Conservation (phyloP, 2,888 invertebrate species). For the Clistopyga incitator region DNA sequence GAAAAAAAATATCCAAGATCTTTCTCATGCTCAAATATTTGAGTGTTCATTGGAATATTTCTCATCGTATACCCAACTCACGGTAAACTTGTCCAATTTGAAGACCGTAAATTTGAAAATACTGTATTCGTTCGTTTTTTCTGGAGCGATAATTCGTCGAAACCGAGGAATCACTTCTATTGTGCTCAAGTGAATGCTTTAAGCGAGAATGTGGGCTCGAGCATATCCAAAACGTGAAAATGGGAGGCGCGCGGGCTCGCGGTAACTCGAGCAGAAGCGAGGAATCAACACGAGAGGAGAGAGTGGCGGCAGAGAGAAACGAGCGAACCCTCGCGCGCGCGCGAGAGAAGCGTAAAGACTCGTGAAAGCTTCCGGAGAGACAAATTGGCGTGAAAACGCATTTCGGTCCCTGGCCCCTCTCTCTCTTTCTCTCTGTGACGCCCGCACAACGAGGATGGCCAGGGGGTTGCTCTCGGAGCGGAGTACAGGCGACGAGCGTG, state of each 20-base stretch:
- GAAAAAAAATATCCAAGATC: no score
- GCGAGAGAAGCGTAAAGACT: constrained; percentile 82
- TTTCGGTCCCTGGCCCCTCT: constrained; percentile 73
- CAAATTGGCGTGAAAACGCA: constrained; percentile 84
- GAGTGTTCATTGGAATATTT: no score
- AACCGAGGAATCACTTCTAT: constrained; percentile 13
- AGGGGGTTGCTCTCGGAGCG: constrained; percentile 56
- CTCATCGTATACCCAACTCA: no score
- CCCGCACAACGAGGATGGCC: constrained; percentile 34
- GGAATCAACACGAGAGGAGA: constrained; percentile 51
- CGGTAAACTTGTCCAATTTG: no score
- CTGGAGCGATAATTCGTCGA: constrained; percentile 23
- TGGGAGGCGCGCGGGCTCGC: not conserved
- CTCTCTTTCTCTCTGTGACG: constrained; percentile 52
- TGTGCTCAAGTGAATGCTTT: constrained; percentile 14
- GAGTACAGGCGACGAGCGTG: constrained; percentile 55
- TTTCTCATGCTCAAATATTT: no score
- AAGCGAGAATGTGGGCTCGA: constrained; percentile 1
- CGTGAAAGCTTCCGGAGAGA: constrained; percentile 83
- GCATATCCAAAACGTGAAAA: constrained; percentile 2
- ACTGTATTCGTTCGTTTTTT: not conserved
- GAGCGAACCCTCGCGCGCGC: constrained; percentile 40
- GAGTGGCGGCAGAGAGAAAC: constrained; percentile 42
- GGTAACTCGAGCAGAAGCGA: constrained; percentile 29
- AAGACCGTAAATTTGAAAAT: no score